Conservation (phyloP, 2,113 vertebrate species). For the Fregetta grallaria region DNA sequence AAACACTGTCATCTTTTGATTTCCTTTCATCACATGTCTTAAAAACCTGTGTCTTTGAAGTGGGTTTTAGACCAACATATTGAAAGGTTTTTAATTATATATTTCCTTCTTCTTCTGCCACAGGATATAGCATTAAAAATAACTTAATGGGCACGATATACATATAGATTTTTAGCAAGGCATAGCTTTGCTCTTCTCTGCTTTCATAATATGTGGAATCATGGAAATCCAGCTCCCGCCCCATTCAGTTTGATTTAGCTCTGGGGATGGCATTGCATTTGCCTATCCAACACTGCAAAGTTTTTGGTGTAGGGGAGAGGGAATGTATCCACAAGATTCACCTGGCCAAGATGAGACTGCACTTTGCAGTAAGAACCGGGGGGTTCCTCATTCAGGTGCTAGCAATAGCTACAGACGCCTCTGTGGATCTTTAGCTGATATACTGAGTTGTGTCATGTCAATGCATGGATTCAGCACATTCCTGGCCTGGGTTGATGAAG, state of each 20-base stretch:
- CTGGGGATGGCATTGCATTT: background rate
- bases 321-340: background rate
- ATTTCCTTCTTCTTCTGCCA: background rate
- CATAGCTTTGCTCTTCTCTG: background rate
- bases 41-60: background rate
- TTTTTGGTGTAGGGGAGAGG: background rate
- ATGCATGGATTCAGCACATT: background rate
- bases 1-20: background rate
- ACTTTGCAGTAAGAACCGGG: background rate
- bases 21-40: background rate
- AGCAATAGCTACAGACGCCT: background rate
- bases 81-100: background rate
- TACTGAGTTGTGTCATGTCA: background rate
- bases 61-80: background rate
- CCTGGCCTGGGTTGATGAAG: background rate
- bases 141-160: background rate
- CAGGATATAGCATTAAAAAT: background rate
- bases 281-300: background rate
- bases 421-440: background rate
- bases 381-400: background rate
- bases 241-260: background rate
- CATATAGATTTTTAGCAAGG: background rate
- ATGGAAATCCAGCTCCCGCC: background rate
- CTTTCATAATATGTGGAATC: background rate
- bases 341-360: background rate